Evolutionary conservation across 2,888 invertebrate species (phyloP).

Genomic region (Pyrgus malvae): DNA sequence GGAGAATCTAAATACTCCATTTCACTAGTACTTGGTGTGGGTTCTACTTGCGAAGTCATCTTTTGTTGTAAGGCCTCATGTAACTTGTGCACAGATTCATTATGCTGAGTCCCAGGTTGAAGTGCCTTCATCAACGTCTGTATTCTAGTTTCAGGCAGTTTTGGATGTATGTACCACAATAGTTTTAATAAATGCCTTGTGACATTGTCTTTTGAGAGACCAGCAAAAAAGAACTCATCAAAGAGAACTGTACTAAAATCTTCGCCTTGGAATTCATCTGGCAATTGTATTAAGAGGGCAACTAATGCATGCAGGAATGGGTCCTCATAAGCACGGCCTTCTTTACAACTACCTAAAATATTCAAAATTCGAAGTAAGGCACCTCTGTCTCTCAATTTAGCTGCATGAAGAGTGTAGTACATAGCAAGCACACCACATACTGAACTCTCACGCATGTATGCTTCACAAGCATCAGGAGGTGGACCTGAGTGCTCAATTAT

Average conservation of each 20-base stretch:
- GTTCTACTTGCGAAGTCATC: constrained; percentile 87
- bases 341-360: constrained; percentile 94
- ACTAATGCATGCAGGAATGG: constrained; percentile 96
- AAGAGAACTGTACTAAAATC: constrained; percentile 97
- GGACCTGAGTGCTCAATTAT: constrained; percentile 97
- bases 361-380: constrained; percentile 93
- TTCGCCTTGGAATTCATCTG: constrained; percentile 95
- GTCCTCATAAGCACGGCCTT: constrained; percentile 96
- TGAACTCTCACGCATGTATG: constrained; percentile 94
- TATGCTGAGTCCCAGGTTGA: constrained; percentile 89
- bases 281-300: constrained; percentile 91
- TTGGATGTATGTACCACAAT: constrained; percentile 94
- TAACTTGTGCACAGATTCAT: constrained; percentile 90
- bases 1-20: constrained; percentile 91
- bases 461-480: constrained; percentile 95
- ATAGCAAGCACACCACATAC: constrained; percentile 96
- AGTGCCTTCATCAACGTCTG: constrained; percentile 91
- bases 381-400: constrained; percentile 89
- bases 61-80: constrained; percentile 91
- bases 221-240: constrained; percentile 97
- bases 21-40: constrained; percentile 83
- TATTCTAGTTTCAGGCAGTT: constrained; percentile 89
- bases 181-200: constrained; percentile 94
- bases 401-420: constrained; percentile 96
- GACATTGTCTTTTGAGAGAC: constrained; percentile 94